phyloP scores from a whole-genome alignment of 2,113 vertebrate genomes.

The Pangasianodon gigas region DNA sequence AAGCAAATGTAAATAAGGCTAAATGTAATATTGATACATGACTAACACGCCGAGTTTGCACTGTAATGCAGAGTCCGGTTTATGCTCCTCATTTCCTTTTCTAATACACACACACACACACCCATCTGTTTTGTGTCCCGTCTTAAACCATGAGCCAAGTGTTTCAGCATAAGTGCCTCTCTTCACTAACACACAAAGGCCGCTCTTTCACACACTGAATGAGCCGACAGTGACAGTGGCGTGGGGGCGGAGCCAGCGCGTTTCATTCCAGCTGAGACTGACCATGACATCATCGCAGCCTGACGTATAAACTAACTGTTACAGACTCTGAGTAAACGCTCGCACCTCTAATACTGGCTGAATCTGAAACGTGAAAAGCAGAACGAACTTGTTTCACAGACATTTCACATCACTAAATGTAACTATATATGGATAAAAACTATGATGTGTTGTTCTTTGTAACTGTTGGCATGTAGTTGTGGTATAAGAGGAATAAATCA shows the following conservation, averaged over 20 bases:
- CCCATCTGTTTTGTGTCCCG: slow-evolving; percentile 6
- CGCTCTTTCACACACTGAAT: slow-evolving; percentile 9
- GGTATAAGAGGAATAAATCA: no score
- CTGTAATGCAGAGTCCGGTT: background rate
- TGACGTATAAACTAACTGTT: background rate
- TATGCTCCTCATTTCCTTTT: background rate
- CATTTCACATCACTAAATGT: background rate
- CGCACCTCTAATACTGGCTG: background rate
- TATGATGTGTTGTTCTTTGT: background rate
- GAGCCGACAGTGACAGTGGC: background rate
- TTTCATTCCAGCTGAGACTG: background rate
- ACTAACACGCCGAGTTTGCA: background rate
- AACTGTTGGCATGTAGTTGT: no score
- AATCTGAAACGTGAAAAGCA: background rate
- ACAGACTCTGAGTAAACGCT: background rate
- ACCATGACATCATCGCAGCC: background rate
- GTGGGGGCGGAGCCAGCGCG: background rate
- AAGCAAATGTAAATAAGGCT: background rate
- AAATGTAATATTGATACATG: background rate
- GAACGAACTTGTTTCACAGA: background rate
- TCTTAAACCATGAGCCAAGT: background rate
- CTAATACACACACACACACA: background rate
- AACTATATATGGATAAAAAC: background rate
- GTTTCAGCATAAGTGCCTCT: slow-evolving; percentile 21
- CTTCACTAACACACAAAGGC: slow-evolving; percentile 15